Base-by-base conservation (phyloP, 1,140 invertebrate species). In the Ruditapes philippinarum region DNA sequence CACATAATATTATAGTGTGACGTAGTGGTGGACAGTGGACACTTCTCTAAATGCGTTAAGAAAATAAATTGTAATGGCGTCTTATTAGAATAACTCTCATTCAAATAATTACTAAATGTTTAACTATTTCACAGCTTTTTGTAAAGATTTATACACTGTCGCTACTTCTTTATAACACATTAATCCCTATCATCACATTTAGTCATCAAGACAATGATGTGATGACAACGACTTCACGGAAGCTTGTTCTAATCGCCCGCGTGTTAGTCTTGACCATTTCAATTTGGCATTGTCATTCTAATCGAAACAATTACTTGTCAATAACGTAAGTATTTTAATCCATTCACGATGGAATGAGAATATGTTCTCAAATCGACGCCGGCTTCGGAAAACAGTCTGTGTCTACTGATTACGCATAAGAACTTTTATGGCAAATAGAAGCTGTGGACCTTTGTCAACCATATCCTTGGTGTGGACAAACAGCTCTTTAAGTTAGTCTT, bases 391-490 rank as follows among this genome's bases (percentile, higher is more conserved):
- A 62, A 62, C 57, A 62, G 25, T 62, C 14, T 45, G n/a, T n/a
- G n/a, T n/a, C n/a, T n/a, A n/a, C n/a, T n/a, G n/a, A n/a, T n/a
- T n/a, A n/a, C n/a, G n/a, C n/a, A n/a, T n/a, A n/a, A n/a, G n/a
- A n/a, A n/a, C n/a, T n/a, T n/a, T n/a, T n/a, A n/a, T 25, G 28
- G 57, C 57, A 62, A 62, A 62, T 62, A 62, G 57, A 62, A n/a
- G n/a, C n/a, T 62, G 57, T 28, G 25, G 19, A 28, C 1, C n/a
- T n/a, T 28, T 62, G 57, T 62, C 14, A 62, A 28, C 57, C 25
- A 54, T 62, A 62, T n/a, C 57, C 25, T 62, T 7, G 25, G 9
- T n/a, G 7, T 28, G 57, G 25, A 28, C 57, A 25, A 28, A 28
- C 28, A 28, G 28, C 25, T n/a, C 28, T 62, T 1, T 9, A 19